These are phyloP conservation scores for Podarcis muralis DNA, from an alignment of 2,113 vertebrate genomes.

Conservation along the genomic window DNA sequence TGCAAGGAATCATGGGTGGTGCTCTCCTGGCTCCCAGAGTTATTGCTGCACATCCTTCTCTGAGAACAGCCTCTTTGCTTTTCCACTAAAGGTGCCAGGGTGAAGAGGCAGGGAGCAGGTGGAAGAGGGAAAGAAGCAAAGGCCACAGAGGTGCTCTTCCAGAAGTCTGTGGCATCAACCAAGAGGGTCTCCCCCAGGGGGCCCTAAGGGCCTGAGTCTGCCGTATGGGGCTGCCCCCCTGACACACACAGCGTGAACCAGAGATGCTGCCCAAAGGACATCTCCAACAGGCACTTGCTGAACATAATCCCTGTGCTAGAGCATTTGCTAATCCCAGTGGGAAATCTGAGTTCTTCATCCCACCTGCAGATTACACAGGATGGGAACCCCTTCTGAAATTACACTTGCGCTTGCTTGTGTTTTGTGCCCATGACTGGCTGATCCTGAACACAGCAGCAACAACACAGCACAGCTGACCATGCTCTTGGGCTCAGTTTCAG, in stretches of 20 bases:
- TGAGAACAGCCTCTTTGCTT: too few relatives aligned
- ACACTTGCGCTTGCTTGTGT: not conserved
- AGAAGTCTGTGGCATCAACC: too few relatives aligned
- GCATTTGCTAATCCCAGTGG: not conserved
- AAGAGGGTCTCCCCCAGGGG: not conserved
- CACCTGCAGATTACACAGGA: not conserved
- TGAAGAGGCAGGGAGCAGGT: conserved; percentile 35
- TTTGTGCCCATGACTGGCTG: not conserved
- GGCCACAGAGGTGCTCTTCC: not conserved
- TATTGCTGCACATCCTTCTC: too few relatives aligned
- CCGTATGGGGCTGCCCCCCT: not conserved
- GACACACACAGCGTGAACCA: not conserved
- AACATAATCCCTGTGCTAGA: conserved; percentile 2
- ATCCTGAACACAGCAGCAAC: too few relatives aligned
- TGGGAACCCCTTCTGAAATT: not conserved
- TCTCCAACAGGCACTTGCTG: not conserved
- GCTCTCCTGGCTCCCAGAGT: too few relatives aligned
- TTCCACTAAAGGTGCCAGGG: not conserved
- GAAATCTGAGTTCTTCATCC: not conserved
- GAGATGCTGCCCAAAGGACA: not conserved
- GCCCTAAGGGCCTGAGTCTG: not conserved
- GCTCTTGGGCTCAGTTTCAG: not conserved
- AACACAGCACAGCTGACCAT: too few relatives aligned
- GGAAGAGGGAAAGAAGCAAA: not conserved
- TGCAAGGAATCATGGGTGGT: too few relatives aligned